Base-by-base conservation (phyloP, 2,797 vertebrate genomes). In the Holocentrus rufus region DNA sequence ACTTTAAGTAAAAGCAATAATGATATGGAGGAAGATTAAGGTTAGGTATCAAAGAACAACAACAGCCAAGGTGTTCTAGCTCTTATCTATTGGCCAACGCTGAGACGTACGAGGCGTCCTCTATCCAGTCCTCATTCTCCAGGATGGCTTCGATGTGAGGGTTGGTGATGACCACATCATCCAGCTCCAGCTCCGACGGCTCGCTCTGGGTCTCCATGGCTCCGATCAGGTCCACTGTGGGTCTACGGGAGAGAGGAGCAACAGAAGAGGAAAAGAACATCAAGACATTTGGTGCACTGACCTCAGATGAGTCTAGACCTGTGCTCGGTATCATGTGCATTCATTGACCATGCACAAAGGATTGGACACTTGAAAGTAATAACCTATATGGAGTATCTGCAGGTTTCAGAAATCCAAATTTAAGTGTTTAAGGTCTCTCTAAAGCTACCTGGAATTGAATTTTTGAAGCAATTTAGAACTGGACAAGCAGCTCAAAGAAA, bases 41-140 rank as follows among this genome's bases (percentile, higher is more conserved):
- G 64, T 6, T 39, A 13, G 18, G 30, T 18, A 30, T 17, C 11
- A 18, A 71, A 25, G 39, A 6, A 42, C 14, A 42, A 42, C 22
- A 13, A 8, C 18, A 36, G 20, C 60, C 14, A n/a, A 7, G 27
- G 15, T 69, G 25, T 8, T 20, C 18, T 39, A 27, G n/a, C 15
- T 30, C 54, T 18, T 15, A 27, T 25, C 18, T 15, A n/a, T n/a
- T 7, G n/a, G 69, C 13, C 14, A 59, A 1, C n/a, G 13, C 14
- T n/a, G 1, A 46, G 64, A 89, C 95, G 49, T 95, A 99, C 97
- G 98, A 98, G 67, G 98, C 97, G 0, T 99, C 97, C 79, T 98
- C 97, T 0, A 99, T 96, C 97, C 97, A 98, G 92, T 98, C 97
- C 87, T 97, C 97, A 0, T 98, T 97, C 92, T 98, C 97, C 88